phyloP scores from a whole-genome alignment of 2,888 invertebrate genomes.

The Trypoxylon attenuatum region DNA sequence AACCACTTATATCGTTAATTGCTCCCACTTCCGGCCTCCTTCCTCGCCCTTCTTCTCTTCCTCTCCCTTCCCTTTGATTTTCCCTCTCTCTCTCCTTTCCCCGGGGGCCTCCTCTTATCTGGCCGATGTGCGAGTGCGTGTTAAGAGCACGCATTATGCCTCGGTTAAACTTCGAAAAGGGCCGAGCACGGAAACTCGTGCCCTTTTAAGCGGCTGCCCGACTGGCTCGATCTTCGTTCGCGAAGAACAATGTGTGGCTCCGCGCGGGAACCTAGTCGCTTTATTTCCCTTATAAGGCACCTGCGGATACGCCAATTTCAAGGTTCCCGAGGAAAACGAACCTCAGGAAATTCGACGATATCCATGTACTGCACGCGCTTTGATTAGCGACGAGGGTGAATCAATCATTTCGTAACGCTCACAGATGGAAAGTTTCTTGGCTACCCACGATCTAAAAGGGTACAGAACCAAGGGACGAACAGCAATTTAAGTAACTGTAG shows the following conservation, averaged over 20 bases:
- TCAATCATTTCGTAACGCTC: too few species aligned
- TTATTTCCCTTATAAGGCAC: too few species aligned
- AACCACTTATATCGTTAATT: constrained; percentile 75
- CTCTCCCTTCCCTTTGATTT: constrained; percentile 50
- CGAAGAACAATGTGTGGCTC: constrained; percentile 30
- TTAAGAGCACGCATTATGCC: constrained; percentile 49
- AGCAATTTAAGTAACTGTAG: too few species aligned
- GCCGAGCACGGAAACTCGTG: constrained; percentile 41
- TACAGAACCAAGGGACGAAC: too few species aligned
- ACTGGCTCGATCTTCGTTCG: constrained; percentile 24
- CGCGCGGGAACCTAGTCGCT: constrained; percentile 15
- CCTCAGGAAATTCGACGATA: too few species aligned
- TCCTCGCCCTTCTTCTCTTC: constrained; percentile 60
- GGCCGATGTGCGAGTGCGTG: constrained; percentile 36
- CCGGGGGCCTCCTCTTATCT: constrained; percentile 11
- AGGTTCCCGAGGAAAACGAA: too few species aligned
- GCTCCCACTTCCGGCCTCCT: constrained; percentile 71
- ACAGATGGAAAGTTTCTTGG: too few species aligned
- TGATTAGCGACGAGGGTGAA: too few species aligned
- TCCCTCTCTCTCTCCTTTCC: constrained; percentile 7
- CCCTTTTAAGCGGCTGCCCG: constrained; percentile 42
- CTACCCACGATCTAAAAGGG: too few species aligned
- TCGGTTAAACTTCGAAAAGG: constrained; percentile 34
- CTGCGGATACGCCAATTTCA: too few species aligned
- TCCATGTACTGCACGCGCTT: too few species aligned